Evolutionary conservation across 1,140 invertebrate genomes (phyloP).

Genomic region (Drosophila tristis): DNA sequence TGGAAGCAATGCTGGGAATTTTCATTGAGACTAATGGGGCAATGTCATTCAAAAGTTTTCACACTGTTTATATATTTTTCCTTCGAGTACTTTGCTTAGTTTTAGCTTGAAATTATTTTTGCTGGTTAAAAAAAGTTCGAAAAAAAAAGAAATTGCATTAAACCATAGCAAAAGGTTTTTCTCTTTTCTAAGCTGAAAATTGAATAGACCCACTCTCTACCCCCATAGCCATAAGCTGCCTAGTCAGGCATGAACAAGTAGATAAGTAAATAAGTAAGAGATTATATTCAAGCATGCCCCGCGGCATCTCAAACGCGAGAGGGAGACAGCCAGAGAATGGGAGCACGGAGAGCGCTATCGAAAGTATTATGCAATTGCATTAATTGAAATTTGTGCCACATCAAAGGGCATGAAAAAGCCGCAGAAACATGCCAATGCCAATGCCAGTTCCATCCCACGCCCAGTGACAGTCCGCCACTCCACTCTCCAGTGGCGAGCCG

Average conservation of each 20-base stretch:
- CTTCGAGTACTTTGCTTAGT: too few relatives aligned
- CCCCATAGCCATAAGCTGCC: neutral
- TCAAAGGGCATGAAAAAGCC: constrained; percentile 51
- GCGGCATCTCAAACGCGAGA: neutral
- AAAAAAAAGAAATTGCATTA: too few relatives aligned
- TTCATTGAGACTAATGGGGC: constrained; percentile 5
- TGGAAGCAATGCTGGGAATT: too few relatives aligned
- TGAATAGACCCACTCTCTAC: neutral
- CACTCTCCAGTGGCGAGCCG: constrained; percentile 4
- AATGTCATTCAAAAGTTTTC: constrained; percentile 36
- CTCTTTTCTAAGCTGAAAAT: neutral
- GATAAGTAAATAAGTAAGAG: constrained; percentile 5
- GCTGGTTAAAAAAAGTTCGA: neutral
- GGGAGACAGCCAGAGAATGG: neutral
- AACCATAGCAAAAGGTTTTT: neutral
- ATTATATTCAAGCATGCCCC: neutral
- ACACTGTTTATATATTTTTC: too few relatives aligned
- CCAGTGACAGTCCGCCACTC: neutral
- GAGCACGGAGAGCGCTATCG: neutral
- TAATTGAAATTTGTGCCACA: constrained; percentile 69
- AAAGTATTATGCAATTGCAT: constrained; percentile 55
- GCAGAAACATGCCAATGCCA: constrained; percentile 24
- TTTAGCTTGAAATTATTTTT: too few relatives aligned
- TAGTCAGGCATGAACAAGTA: constrained; percentile 19
- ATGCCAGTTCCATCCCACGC: constrained; percentile 5